Evolutionary conservation across 2,888 invertebrate genomes (phyloP), one percentile per base, ranked within the genome.

Genomic region (Cristatella mucedo): DNA sequence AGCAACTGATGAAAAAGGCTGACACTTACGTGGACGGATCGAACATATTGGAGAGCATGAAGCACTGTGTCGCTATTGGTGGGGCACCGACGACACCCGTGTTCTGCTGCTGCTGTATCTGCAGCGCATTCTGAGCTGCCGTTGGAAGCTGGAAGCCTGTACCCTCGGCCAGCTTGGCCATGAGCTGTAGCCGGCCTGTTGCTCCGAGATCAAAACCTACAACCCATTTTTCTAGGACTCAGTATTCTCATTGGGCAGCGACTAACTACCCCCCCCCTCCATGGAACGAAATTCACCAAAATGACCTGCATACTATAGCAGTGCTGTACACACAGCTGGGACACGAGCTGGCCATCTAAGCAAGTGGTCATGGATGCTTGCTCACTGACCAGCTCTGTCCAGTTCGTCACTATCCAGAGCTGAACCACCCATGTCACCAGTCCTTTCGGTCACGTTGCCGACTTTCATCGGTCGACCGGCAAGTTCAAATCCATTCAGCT

Each of bases 21-120:
- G 9, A 40, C 37, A 61, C 79, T 78, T 74, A 84, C 81, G 78
- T 75, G 43, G 75, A 71, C 24, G 93, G 87, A 67, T 97, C 95
- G 68, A 97, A 99, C 97, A 97, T 97, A 59, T 99, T 99, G 43
- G 93, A 86, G 44, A 97, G 73, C 82, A 99, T 84, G 68, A 97
- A 97, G 64, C 95, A 97, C 68, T 95, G 95, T 1, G 97, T 97
- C 4, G 95, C 93, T 49, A 95, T 93, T 1, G 93, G 84, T 29
- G 93, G 91, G 9, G 84, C 77, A 19, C 49, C 49, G 21, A 46
- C 32, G 19, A 45, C 44, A 22, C 51, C 47, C n/a, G 49, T 45
- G n/a, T n/a, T n/a, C n/a, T n/a, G n/a, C n/a, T n/a, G n/a, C n/a
- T n/a, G n/a, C 22, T 41, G 42, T 42, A 55, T 56, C 46, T 81